A percentile compares a stretch with the other conserved stretches of the same genome.
phyloP scores from a whole-genome alignment of 2,797 vertebrate species.

The Hephaestus fuliginosus region DNA sequence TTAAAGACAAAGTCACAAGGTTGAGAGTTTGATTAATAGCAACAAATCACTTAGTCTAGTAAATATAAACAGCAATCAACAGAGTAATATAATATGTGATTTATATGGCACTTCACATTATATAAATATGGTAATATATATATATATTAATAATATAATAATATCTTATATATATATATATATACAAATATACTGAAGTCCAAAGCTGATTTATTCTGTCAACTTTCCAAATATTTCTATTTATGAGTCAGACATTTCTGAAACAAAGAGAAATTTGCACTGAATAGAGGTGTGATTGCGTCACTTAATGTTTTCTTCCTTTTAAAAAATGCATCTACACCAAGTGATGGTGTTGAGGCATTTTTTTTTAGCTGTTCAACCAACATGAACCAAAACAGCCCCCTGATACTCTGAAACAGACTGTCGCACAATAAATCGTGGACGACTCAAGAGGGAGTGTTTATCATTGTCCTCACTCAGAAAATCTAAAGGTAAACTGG shows the following conservation, averaged over 20 bases:
- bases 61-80: too few relatives aligned
- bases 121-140: not conserved
- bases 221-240: not conserved
- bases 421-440: slow-evolving; percentile 12
- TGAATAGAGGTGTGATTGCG: not conserved
- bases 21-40: too few relatives aligned
- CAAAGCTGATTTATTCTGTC: not conserved
- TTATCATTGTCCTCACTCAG: slow-evolving; percentile 31
- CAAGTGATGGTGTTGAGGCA: not conserved
- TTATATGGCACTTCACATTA: too few relatives aligned
- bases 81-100: too few relatives aligned
- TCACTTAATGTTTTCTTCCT: not conserved
- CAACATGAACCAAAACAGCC: not conserved
- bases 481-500: slow-evolving; percentile 28
- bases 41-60: too few relatives aligned
- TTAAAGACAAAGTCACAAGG: too few relatives aligned
- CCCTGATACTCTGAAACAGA: not conserved
- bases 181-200: not conserved
- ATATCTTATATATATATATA: too few relatives aligned
- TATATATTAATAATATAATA: too few relatives aligned
- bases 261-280: not conserved
- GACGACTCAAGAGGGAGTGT: slow-evolving; percentile 1
- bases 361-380: not conserved
- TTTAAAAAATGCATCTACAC: not conserved
- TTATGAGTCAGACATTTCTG: not conserved